Conservation (phyloP, 1,140 invertebrate species). For the Sipha flava region DNA sequence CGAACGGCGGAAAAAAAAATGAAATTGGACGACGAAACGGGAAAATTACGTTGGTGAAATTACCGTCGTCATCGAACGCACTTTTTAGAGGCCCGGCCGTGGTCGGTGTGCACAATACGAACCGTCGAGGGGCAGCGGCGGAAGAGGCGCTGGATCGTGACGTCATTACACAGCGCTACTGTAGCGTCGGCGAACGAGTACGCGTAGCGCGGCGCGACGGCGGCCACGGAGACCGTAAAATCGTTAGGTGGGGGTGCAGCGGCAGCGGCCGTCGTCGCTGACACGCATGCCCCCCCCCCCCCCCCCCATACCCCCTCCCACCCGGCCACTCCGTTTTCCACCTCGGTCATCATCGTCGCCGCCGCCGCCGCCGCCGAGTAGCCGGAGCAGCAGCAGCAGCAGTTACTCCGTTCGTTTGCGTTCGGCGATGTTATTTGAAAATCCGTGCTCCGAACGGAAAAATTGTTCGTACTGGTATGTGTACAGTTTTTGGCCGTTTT, state of each 20-base stretch:
- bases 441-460: slow-evolving; percentile 22
- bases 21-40: too few species aligned
- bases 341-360: not conserved
- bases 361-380: not conserved
- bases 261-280: not conserved
- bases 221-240: slow-evolving; percentile 17
- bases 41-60: too few species aligned
- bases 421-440: slow-evolving; percentile 10
- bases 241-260: slow-evolving; percentile 27
- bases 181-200: not conserved
- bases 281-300: not conserved
- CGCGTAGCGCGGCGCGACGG: slow-evolving; percentile 11
- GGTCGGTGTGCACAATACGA: too few species aligned
- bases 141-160: not conserved
- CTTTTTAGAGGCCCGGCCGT: too few species aligned
- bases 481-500: slow-evolving; percentile 29
- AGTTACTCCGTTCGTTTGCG: not conserved
- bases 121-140: not conserved
- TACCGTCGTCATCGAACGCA: too few species aligned
- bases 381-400: not conserved
- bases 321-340: not conserved
- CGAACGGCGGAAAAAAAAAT: too few species aligned
- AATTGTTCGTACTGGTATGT: slow-evolving; percentile 21
- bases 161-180: too few species aligned
- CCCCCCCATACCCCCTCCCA: not conserved